Evolutionary conservation across 2,113 vertebrate species (phyloP).

Genomic region (Numida meleagris): DNA sequence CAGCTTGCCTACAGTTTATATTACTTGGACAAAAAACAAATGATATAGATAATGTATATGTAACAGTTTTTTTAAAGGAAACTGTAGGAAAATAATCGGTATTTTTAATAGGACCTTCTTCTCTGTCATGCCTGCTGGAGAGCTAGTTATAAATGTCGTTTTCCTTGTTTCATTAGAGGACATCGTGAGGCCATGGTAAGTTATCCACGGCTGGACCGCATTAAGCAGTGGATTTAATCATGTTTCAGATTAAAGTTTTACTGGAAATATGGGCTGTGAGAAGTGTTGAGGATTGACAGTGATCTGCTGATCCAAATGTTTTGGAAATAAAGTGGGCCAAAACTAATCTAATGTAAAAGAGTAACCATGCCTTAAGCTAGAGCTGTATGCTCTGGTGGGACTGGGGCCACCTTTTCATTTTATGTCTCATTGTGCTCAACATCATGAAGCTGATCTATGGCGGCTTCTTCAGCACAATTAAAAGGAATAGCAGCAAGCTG

Average conservation of each 20-base stretch:
- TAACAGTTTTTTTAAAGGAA: not conserved
- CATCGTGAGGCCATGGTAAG: not conserved
- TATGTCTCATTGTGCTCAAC: not conserved
- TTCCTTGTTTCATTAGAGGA: not conserved
- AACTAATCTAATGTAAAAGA: not conserved
- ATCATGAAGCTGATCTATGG: not conserved
- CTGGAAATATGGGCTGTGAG: not conserved
- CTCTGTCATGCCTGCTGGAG: not conserved
- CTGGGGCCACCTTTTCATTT: not conserved
- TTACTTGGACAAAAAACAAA: not conserved
- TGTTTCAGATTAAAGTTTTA: not conserved
- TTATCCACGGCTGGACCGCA: not conserved
- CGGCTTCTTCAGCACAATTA: not conserved
- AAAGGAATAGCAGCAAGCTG: not conserved
- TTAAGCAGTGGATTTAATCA: not conserved
- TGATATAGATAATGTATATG: rapidly evolving
- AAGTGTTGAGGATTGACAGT: not conserved
- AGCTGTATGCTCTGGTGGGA: not conserved
- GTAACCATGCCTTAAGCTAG: rapidly evolving
- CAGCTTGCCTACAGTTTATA: not conserved
- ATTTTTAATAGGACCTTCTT: not conserved
- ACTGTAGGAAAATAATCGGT: not conserved
- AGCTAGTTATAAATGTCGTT: not conserved
- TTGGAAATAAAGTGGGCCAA: not conserved
- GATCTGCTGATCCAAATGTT: not conserved